Base-by-base conservation (phyloP, 1,140 invertebrate species). In the Lasioglossum baleicum region DNA sequence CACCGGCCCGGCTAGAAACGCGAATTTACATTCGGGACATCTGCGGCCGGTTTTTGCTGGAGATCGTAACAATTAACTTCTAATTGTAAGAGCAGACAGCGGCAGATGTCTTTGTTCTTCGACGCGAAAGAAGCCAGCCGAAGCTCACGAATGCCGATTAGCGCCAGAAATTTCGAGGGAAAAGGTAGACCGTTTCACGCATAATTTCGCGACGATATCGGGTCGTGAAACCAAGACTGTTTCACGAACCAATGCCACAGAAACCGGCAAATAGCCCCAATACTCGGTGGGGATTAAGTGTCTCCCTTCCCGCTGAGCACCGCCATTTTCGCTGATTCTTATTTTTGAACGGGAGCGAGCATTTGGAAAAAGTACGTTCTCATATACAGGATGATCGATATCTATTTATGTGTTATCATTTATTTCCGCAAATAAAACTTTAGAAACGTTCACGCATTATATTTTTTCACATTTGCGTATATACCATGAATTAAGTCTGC, bases 21-120 rank as follows among this genome's bases (percentile, higher is more conserved):
- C 77, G 84, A 85, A 84, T 85, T 81, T 82, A 72, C 83, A 84
- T 85, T 80, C 82, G 73, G 56, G 26, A 74, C 83, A 85, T 77
- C 83, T 85, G 83, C 60, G 64, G 73, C 78, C 58, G 60, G 78
- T 81, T 85, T 81, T 71, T 79, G n/a, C 78, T 77, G 26, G 51
- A 44, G 69, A 60, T 35, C 78, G 53, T 81, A 65, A 67, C 83
- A 84, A 84, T 85, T 85, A 85, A 85, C 83, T 85, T 85, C 81
- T 77, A 53, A 53, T 53, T 53, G 51, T 53, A 85, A 85, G 82
- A 58, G 20, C 68, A 61, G 31, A 69, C 53, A 51, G 73, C 69
- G 63, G 31, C 26, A 48, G 44, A 48, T 4, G 35, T 81, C 73
- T 40, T 68, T 44, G 31, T 75, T 72, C 48, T 5, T 26, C 58